A percentile compares a stretch with the other conserved stretches of the same genome.
phyloP scores from a whole-genome alignment of 2,888 invertebrate genomes.

The Calephelis perditalis region DNA sequence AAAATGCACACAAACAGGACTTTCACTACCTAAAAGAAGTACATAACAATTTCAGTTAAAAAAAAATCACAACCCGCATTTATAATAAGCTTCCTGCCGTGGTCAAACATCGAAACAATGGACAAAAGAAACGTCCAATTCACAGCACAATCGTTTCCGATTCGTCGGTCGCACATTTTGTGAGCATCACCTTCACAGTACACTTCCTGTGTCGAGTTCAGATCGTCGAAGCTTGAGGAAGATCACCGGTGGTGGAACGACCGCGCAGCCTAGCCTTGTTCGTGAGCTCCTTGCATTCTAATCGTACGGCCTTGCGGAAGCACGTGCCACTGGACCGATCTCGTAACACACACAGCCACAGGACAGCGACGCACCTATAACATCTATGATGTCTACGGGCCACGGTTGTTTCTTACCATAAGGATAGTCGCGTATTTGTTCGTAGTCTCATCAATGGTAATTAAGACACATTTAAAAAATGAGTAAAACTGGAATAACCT shows the following conservation, averaged over 20 bases:
- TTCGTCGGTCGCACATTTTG: slow-evolving; percentile 49
- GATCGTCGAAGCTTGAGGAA: slow-evolving; percentile 62
- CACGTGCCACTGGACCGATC: slow-evolving; percentile 61
- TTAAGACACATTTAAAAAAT: too few relatives aligned
- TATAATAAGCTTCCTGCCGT: neutral
- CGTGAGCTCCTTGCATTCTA: slow-evolving; percentile 76
- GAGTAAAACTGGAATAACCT: too few relatives aligned
- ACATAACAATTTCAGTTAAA: slow-evolving; percentile 1
- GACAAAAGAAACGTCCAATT: slow-evolving; percentile 60
- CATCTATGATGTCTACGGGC: too few relatives aligned
- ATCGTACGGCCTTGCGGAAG: slow-evolving; percentile 75
- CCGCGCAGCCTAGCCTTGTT: slow-evolving; percentile 68
- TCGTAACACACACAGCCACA: slow-evolving; percentile 48
- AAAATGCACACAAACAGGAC: too few relatives aligned
- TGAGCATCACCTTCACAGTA: slow-evolving; percentile 62
- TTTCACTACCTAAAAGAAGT: neutral
- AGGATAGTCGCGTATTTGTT: too few relatives aligned
- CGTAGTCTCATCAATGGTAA: too few relatives aligned
- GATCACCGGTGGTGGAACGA: slow-evolving; percentile 66
- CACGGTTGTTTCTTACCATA: too few relatives aligned
- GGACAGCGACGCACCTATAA: too few relatives aligned
- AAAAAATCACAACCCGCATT: neutral
- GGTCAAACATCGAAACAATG: slow-evolving; percentile 34
- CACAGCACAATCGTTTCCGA: slow-evolving; percentile 71
- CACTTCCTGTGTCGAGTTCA: slow-evolving; percentile 65